phyloP scores from a whole-genome alignment of 2,113 vertebrate genomes.

The Stegostoma tigrinum region DNA sequence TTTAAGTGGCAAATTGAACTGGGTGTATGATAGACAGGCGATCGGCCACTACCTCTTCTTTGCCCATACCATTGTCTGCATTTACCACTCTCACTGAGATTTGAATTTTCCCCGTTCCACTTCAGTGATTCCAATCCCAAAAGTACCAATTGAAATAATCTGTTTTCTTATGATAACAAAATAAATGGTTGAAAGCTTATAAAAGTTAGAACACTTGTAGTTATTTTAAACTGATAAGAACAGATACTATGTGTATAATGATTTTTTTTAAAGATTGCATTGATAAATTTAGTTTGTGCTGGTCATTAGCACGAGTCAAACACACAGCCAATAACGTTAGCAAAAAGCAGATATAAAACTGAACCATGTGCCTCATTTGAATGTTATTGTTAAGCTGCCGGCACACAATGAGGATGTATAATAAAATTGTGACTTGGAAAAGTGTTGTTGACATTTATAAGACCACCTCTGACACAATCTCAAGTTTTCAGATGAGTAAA shows the following conservation, averaged over 20 bases:
- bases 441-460: background rate
- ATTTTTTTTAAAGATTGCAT: background rate
- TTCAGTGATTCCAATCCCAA: background rate
- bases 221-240: no score
- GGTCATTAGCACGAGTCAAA: background rate
- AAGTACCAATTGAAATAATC: background rate
- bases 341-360: background rate
- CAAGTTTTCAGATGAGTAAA: background rate
- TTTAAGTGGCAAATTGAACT: background rate
- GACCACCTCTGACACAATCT: background rate
- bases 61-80: background rate
- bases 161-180: background rate
- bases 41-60: background rate
- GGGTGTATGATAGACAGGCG: background rate
- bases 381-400: background rate
- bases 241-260: background rate
- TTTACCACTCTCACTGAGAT: background rate
- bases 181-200: background rate
- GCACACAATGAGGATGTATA: background rate
- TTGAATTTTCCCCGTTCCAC: background rate
- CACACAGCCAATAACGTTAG: background rate
- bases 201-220: background rate
- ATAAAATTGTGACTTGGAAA: background rate
- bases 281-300: background rate
- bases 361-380: background rate